A percentile compares a stretch with the other conserved stretches of the same genome.
phyloP scores from a whole-genome alignment of 2,113 vertebrate genomes.

The Chascanopsetta lugubris region DNA sequence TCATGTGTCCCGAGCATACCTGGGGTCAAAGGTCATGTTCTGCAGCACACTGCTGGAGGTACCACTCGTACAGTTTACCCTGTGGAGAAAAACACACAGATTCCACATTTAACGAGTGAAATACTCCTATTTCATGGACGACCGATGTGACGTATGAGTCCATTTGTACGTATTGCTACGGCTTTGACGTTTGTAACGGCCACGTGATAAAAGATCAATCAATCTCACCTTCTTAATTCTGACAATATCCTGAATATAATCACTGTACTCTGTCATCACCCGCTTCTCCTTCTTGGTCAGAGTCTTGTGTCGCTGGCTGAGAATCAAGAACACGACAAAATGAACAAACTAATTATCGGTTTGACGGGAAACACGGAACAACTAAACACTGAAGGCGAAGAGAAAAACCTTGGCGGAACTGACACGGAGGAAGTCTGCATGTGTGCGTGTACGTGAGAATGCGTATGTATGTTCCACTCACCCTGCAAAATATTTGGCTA shows the following conservation, averaged over 20 bases:
- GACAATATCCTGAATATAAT: slow-evolving; percentile 79
- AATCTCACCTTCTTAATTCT: slow-evolving; percentile 79
- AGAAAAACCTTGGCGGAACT: too few species aligned
- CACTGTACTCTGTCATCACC: slow-evolving; percentile 70
- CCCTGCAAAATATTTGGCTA: slow-evolving; percentile 80
- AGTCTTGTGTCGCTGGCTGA: slow-evolving; percentile 73
- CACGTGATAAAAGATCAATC: background rate
- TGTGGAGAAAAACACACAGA: slow-evolving; percentile 46
- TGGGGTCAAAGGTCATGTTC: slow-evolving; percentile 79
- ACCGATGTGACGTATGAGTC: too few species aligned
- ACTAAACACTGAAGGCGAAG: too few species aligned
- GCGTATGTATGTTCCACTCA: slow-evolving; percentile 51
- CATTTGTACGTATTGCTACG: background rate
- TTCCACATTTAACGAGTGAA: too few species aligned
- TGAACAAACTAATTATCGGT: too few species aligned
- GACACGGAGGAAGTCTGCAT: background rate
- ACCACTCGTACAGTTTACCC: slow-evolving; percentile 80
- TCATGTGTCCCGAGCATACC: slow-evolving; percentile 13
- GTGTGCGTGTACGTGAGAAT: background rate
- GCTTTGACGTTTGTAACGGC: background rate
- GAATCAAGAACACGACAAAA: slow-evolving; percentile 22
- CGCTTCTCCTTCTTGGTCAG: slow-evolving; percentile 82
- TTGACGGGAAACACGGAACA: too few species aligned
- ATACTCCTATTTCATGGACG: too few species aligned
- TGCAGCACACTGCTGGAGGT: slow-evolving; percentile 81